Evolutionary conservation across 2,888 invertebrate species (phyloP).

Genomic region (Desoria tigrina): DNA sequence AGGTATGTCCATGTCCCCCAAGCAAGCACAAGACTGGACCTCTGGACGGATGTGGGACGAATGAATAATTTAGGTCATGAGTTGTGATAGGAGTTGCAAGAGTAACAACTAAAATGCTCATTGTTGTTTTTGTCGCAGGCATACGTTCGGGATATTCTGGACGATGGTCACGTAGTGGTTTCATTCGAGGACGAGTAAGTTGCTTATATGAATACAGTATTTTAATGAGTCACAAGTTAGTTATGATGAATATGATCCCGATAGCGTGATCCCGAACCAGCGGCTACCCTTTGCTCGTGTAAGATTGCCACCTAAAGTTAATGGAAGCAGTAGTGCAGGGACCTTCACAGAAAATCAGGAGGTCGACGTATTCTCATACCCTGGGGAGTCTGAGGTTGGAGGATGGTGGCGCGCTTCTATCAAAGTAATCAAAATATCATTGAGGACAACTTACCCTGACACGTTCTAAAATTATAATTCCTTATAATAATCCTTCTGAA

Average conservation of each 20-base stretch:
- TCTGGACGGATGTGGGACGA: too few species aligned
- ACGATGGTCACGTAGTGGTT: slow-evolving; percentile 84
- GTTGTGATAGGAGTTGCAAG: too few species aligned
- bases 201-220: background rate
- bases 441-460: background rate
- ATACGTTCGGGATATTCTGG: slow-evolving; percentile 88
- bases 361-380: slow-evolving; percentile 87
- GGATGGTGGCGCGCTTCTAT: slow-evolving; percentile 96
- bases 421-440: slow-evolving; percentile 78
- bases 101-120: too few species aligned
- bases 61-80: too few species aligned
- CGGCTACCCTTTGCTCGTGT: slow-evolving; percentile 89
- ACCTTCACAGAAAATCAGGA: slow-evolving; percentile 85
- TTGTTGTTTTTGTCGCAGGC: slow-evolving; percentile 67
- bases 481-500: too few species aligned
- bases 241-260: slow-evolving; percentile 32
- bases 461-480: too few species aligned
- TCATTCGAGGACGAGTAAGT: slow-evolving; percentile 91
- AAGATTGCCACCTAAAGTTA: slow-evolving; percentile 79
- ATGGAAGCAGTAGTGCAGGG: slow-evolving; percentile 60
- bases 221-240: slow-evolving; percentile 6
- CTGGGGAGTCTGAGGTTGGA: slow-evolving; percentile 83
- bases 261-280: slow-evolving; percentile 89
- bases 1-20: too few species aligned
- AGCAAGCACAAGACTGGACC: too few species aligned